Base-by-base conservation (phyloP, 2,797 vertebrate genomes). In the Todus mexicanus region DNA sequence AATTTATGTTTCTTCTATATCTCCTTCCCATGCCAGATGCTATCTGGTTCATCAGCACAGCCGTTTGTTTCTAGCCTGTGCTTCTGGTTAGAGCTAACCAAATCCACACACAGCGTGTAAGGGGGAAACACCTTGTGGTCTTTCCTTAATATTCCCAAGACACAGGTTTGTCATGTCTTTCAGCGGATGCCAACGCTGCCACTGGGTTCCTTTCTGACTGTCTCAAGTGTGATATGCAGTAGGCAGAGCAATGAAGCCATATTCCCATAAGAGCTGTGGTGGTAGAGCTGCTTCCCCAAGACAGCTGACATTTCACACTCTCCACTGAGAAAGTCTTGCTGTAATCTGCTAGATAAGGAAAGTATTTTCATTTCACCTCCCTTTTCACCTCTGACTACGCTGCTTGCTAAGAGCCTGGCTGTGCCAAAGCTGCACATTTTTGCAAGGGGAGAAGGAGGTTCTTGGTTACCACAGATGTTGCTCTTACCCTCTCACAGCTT, bases 331-430 rank as follows among this genome's bases (percentile, higher is more conserved):
- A 88, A 76, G 40, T 8, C 56, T 60, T 63, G 60, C 71, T 84
- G 54, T 86, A 68, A 75, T 84, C 74, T 77, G 12, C 56, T 94
- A 68, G 84, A 87, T 90, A 84, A 87, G 86, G 82, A 61, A 95
- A 86, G 31, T 56, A 43, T 89, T 96, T 93, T 87, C 84, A 70
- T 91, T 93, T 94, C n/a, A 89, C 56, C 65, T 84, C 50, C 15
- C 60, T 90, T 89, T 74, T n/a, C 33, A 43, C 43, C 17, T 81
- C 51, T 1, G 2, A 38, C 72, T 45, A 53, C 4, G 4, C 35
- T 45, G 79, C 31, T 83, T 68, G 26, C 57, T 92, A 56, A 50
- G 43, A 90, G 33, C 37, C 56, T 89, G 64, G 21, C 61, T 75
- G 53, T 53, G 75, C 70, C 59, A 54, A 72, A 95, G 37, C 72